Conservation (phyloP, 37 sponge, comb jelly and placozoan species). For the Eunapius fragilis region DNA sequence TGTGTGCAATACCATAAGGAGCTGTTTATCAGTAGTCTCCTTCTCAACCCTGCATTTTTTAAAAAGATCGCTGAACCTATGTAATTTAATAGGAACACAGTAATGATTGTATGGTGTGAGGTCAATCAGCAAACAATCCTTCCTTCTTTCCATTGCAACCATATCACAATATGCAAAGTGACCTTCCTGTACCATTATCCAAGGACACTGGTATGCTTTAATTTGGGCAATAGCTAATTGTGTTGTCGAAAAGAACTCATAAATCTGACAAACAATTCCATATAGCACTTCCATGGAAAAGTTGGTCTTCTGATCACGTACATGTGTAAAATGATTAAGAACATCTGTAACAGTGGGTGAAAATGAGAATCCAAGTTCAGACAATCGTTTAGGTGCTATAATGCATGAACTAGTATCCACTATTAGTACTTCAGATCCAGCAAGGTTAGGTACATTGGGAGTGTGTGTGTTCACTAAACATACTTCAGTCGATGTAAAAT, state of each 20-base stretch:
- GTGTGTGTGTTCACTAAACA: no score
- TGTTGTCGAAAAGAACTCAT: not conserved
- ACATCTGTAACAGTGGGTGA: not conserved
- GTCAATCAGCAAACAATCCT: constrained; percentile 11
- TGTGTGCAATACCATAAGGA: constrained; percentile 18
- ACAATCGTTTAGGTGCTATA: no score
- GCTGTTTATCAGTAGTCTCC: constrained; percentile 12
- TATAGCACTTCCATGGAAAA: not conserved
- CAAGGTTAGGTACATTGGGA: no score
- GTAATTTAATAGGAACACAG: constrained; percentile 27
- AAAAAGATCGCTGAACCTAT: constrained; percentile 17
- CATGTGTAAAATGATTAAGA: constrained; percentile 1
- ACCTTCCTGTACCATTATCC: no score
- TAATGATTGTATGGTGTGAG: constrained; percentile 39
- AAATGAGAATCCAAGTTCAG: no score
- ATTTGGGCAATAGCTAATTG: not conserved
- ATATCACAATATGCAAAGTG: constrained; percentile 7
- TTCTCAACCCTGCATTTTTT: constrained; percentile 23
- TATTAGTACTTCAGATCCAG: no score
- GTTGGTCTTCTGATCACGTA: not conserved
- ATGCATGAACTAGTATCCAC: no score
- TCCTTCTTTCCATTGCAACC: constrained; percentile 9
- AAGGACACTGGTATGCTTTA: no score
- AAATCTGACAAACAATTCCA: not conserved
- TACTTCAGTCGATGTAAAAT: no score